Conservation (phyloP, 2,797 vertebrate genomes). For the Chlorospingus semifuscus region DNA sequence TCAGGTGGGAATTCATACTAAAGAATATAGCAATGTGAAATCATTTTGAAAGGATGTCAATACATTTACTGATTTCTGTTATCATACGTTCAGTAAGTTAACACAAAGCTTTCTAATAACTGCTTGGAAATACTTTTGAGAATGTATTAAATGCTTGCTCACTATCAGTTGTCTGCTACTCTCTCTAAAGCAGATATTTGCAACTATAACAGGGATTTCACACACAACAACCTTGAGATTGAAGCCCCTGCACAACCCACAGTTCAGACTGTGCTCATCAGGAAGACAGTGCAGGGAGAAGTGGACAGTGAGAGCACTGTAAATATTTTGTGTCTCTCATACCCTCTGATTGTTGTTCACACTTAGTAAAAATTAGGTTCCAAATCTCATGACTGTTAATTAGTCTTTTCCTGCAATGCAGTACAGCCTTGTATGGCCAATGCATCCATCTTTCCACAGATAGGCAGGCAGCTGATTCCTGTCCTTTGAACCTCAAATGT, state of each 20-base stretch:
- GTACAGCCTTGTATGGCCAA: neutral
- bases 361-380: neutral
- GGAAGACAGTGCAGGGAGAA: neutral
- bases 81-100: neutral
- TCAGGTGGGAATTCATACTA: neutral
- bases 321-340: fast-evolving
- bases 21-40: neutral
- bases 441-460: neutral
- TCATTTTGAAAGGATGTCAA: neutral
- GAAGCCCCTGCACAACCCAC: neutral
- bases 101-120: neutral
- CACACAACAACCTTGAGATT: neutral
- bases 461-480: neutral
- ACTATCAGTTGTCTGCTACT: neutral
- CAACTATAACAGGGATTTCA: neutral
- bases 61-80: neutral
- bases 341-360: neutral
- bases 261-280: neutral
- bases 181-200: neutral
- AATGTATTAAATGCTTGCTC: neutral
- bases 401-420: neutral
- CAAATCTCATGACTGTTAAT: neutral
- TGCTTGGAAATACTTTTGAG: neutral
- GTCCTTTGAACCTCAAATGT: neutral
- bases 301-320: neutral